phyloP scores from a whole-genome alignment of 1,140 invertebrate genomes.

The Caerostris darwini region DNA sequence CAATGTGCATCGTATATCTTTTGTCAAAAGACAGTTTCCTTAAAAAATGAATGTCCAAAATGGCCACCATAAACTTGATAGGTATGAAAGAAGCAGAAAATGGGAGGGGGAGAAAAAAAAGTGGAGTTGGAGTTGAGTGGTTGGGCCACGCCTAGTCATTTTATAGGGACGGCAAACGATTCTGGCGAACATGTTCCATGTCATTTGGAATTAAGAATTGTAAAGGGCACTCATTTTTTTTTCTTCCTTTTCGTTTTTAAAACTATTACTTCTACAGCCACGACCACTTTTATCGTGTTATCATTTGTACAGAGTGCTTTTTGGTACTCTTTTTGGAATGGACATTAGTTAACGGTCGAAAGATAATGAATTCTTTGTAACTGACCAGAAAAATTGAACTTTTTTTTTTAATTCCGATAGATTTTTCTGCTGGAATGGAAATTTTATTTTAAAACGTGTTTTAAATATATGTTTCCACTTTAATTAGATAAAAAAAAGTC shows the following conservation, averaged over 20 bases:
- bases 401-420: background rate
- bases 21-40: slow-evolving; percentile 51
- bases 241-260: slow-evolving; percentile 28
- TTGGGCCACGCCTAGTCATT: slow-evolving; percentile 69
- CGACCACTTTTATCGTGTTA: slow-evolving; percentile 65
- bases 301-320: slow-evolving; percentile 59
- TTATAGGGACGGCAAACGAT: slow-evolving; percentile 64
- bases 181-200: slow-evolving; percentile 63
- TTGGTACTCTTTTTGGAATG: slow-evolving; percentile 2
- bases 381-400: background rate
- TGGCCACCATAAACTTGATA: slow-evolving; percentile 60
- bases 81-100: slow-evolving; percentile 37
- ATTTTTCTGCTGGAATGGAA: no score
- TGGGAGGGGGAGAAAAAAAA: background rate
- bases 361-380: slow-evolving; percentile 37
- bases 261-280: slow-evolving; percentile 4
- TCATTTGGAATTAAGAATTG: slow-evolving; percentile 75
- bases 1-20: slow-evolving; percentile 67
- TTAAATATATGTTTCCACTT: no score
- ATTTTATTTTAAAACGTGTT: no score
- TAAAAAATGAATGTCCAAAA: slow-evolving; percentile 73
- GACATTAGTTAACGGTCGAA: background rate
- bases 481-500: no score
- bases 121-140: background rate
- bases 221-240: slow-evolving; percentile 36